Conservation (phyloP, 92 coral and sea anemone species). For the Micromussa lordhowensis region DNA sequence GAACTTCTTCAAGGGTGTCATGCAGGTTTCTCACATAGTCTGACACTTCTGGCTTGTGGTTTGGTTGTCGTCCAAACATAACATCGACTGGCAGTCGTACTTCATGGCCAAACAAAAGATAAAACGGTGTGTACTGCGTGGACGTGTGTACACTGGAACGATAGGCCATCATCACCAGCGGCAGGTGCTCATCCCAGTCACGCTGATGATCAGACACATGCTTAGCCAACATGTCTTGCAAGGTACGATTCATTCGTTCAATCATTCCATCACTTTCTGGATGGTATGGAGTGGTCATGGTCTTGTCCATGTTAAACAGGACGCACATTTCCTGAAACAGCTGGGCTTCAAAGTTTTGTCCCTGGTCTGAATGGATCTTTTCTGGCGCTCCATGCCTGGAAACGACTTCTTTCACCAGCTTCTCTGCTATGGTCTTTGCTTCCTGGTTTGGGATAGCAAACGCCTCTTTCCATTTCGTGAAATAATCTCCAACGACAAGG, state of each 20-base stretch:
- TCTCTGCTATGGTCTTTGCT: background rate
- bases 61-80: conserved; percentile 25
- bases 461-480: conserved; percentile 17
- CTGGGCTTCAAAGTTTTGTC: conserved; percentile 7
- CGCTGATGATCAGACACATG: conserved; percentile 49
- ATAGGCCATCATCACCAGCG: conserved; percentile 51
- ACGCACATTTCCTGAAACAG: no score
- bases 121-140: background rate
- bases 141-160: conserved; percentile 47
- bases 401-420: background rate
- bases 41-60: background rate
- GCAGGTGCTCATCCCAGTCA: conserved; percentile 63
- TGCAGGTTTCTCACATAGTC: conserved; percentile 26
- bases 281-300: conserved; percentile 44
- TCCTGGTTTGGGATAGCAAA: background rate
- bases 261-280: background rate
- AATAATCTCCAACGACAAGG: background rate
- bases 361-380: background rate
- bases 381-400: background rate
- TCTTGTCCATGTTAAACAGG: conserved; percentile 11
- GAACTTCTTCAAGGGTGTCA: conserved; percentile 21
- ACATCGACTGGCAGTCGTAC: conserved; percentile 27
- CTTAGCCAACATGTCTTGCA: conserved; percentile 49
- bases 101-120: conserved; percentile 27
- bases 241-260: background rate